phyloP scores from a whole-genome alignment of 2,797 vertebrate species.

The Tapera naevia region DNA sequence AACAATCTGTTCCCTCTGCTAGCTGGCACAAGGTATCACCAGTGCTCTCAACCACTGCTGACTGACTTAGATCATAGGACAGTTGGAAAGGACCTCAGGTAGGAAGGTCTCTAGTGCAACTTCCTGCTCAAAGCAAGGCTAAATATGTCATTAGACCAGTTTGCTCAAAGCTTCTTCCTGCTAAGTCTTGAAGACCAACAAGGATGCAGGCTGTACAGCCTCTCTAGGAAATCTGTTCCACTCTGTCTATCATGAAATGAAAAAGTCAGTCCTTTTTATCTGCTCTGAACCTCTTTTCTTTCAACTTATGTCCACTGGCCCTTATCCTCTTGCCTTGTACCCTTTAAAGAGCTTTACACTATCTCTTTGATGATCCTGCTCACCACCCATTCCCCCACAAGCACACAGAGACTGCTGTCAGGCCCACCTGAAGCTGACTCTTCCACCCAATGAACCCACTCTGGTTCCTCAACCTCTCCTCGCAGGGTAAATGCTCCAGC shows the following conservation, averaged over 20 bases:
- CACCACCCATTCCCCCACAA: accelerated
- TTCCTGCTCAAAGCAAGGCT: neutral
- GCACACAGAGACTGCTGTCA: neutral
- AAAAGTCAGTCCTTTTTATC: neutral
- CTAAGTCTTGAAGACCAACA: neutral
- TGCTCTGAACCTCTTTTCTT: neutral
- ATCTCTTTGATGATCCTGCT: neutral
- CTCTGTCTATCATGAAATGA: neutral
- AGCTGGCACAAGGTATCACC: neutral
- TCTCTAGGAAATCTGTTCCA: neutral
- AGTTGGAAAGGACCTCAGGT: neutral
- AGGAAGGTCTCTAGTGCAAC: neutral
- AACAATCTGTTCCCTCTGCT: neutral
- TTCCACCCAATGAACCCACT: neutral
- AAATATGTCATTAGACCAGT: neutral
- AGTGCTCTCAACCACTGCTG: neutral
- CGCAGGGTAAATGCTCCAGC: neutral
- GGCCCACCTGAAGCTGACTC: neutral
- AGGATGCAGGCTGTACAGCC: neutral
- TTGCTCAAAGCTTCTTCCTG: neutral
- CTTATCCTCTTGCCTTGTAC: neutral
- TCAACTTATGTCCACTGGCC: neutral
- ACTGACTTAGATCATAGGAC: neutral
- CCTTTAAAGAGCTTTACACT: neutral
- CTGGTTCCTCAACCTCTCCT: neutral